phyloP scores from a whole-genome alignment of 2,888 invertebrate genomes.

The Latrodectus hesperus region DNA sequence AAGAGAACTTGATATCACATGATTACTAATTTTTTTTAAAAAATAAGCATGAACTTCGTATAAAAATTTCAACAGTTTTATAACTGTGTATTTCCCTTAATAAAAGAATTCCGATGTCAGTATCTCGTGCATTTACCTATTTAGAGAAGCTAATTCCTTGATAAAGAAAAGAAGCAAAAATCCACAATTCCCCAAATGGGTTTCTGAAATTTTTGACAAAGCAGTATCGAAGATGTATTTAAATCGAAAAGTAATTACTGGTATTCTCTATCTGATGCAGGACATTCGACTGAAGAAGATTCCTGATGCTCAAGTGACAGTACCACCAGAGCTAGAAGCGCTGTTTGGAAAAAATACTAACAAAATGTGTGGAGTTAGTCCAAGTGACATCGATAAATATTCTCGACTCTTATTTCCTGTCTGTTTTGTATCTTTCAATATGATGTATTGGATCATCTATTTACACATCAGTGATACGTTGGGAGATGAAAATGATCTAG shows the following conservation, averaged over 20 bases:
- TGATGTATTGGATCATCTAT: slow-evolving; percentile 98
- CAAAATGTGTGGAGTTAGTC: slow-evolving; percentile 91
- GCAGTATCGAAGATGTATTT: slow-evolving; percentile 59
- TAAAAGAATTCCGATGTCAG: too few relatives aligned
- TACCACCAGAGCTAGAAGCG: slow-evolving; percentile 67
- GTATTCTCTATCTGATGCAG: slow-evolving; percentile 66
- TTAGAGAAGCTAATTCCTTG: too few relatives aligned
- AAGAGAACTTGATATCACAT: too few relatives aligned
- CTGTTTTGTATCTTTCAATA: slow-evolving; percentile 98
- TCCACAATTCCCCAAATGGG: slow-evolving; percentile 1
- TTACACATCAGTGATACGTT: slow-evolving; percentile 89
- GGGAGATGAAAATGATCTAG: slow-evolving; percentile 58
- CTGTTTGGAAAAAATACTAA: slow-evolving; percentile 85
- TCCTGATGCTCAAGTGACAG: slow-evolving; percentile 64
- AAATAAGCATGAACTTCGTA: too few relatives aligned
- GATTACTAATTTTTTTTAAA: too few relatives aligned
- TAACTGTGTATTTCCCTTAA: too few relatives aligned
- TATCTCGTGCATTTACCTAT: too few relatives aligned
- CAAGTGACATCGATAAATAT: slow-evolving; percentile 99
- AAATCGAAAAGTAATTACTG: slow-evolving; percentile 58
- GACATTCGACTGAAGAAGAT: slow-evolving; percentile 67
- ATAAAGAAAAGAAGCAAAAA: too few relatives aligned
- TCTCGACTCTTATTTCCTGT: slow-evolving; percentile 98
- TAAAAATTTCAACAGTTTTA: too few relatives aligned
- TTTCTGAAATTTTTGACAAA: slow-evolving; percentile 68